Evolutionary conservation across 2,797 vertebrate genomes (phyloP).

Genomic region (Enteromius afrohamiltoni): DNA sequence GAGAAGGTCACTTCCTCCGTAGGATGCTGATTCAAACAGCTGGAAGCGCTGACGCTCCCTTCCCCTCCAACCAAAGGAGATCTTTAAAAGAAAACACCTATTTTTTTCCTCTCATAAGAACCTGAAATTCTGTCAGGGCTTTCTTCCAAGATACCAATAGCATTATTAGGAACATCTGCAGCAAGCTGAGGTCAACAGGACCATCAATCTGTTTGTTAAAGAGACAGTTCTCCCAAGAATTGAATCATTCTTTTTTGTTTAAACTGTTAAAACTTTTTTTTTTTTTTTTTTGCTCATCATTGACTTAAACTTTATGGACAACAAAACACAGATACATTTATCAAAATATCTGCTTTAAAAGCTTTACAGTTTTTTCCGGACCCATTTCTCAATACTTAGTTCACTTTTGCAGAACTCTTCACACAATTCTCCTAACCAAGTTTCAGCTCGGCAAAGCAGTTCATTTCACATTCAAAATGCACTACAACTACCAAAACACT

Average conservation of each 20-base stretch:
- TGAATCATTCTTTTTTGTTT: too few relatives aligned
- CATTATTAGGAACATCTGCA: background rate
- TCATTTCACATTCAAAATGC: too few relatives aligned
- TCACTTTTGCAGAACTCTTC: too few relatives aligned
- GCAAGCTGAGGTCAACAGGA: background rate
- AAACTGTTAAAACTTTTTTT: too few relatives aligned
- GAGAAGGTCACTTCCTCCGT: conserved; percentile 83
- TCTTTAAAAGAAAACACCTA: conserved; percentile 64
- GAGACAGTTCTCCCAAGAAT: too few relatives aligned
- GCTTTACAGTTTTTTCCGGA: too few relatives aligned
- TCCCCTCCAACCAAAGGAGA: conserved; percentile 83
- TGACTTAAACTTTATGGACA: background rate
- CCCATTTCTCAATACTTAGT: too few relatives aligned
- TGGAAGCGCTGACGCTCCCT: conserved; percentile 80
- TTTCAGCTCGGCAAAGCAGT: too few relatives aligned
- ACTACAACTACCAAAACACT: too few relatives aligned
- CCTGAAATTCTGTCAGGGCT: background rate
- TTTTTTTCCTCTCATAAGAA: background rate
- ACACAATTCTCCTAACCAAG: too few relatives aligned
- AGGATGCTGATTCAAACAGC: conserved; percentile 82
- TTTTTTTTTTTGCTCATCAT: background rate
- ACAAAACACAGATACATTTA: background rate
- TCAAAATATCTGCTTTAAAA: background rate
- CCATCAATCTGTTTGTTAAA: background rate
- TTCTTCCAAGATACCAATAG: background rate